phyloP scores from a whole-genome alignment of 2,113 vertebrate species.

The Diphyllodes magnificus region DNA sequence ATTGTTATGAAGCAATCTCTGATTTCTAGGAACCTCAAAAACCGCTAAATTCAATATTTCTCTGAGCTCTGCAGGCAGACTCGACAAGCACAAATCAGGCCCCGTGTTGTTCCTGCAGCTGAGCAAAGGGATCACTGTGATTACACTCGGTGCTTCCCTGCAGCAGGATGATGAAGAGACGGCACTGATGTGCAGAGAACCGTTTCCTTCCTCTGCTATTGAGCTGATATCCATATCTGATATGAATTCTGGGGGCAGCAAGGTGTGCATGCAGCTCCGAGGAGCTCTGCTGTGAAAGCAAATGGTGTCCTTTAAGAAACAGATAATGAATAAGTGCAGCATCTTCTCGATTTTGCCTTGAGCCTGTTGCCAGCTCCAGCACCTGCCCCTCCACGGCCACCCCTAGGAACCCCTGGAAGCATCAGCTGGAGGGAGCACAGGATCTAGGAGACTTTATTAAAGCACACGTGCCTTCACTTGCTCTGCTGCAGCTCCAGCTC shows the following conservation, averaged over 20 bases:
- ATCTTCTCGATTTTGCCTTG: background rate
- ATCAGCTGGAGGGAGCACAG: background rate
- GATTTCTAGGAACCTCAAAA: background rate
- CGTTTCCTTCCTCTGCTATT: background rate
- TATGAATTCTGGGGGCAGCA: background rate
- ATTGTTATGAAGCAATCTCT: background rate
- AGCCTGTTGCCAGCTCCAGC: background rate
- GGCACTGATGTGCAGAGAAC: background rate
- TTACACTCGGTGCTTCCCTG: background rate
- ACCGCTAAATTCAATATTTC: rapidly evolving
- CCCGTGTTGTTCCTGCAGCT: background rate
- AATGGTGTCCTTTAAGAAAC: background rate
- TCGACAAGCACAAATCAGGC: background rate
- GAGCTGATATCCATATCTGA: background rate
- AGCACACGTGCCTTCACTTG: background rate
- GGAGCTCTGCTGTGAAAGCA: background rate
- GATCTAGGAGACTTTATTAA: background rate
- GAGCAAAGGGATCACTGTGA: background rate
- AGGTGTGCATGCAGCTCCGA: background rate
- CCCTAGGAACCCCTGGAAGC: background rate
- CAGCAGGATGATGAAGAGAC: background rate
- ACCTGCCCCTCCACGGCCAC: background rate
- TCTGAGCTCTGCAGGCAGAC: background rate
- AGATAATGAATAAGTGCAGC: background rate
- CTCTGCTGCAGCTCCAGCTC: background rate